Percentiles rank a stretch among this genome's conserved stretches.
These are phyloP conservation scores for Halcyon leucocephala DNA, from an alignment of 2,797 vertebrate species.

Conservation along the genomic window DNA sequence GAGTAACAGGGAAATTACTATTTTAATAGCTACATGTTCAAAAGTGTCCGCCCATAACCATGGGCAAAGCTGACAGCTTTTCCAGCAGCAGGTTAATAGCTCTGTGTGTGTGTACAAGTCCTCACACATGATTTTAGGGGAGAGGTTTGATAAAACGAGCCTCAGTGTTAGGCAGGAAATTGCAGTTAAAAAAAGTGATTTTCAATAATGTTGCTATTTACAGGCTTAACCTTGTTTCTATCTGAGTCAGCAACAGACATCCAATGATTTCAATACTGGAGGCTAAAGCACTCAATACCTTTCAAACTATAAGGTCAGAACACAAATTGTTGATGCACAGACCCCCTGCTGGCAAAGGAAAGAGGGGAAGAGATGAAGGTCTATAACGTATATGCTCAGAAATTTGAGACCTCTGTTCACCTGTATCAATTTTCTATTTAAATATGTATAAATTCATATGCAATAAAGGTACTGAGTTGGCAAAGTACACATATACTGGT, in stretches of 20 bases:
- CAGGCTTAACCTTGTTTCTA: conserved; percentile 55
- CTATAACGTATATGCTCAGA: rapidly evolving
- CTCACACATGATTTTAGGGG: not conserved
- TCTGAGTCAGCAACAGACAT: conserved; percentile 58
- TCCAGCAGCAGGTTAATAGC: rapidly evolving
- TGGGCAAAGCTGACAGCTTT: not conserved
- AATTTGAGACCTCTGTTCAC: not conserved
- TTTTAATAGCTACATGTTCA: conserved; percentile 15
- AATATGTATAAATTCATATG: not conserved
- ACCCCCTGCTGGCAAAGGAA: not conserved
- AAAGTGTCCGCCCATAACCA: not conserved
- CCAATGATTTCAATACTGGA: conserved; percentile 40
- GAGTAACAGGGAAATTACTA: not conserved
- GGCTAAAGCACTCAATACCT: conserved; percentile 58
- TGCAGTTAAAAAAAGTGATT: conserved; percentile 40
- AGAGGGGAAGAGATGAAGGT: not conserved
- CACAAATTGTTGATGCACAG: conserved; percentile 2
- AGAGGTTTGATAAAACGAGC: not conserved
- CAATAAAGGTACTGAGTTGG: not conserved
- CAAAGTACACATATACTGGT: not conserved
- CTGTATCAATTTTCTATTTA: not conserved
- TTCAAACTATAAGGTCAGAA: conserved; percentile 62
- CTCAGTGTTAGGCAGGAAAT: not conserved
- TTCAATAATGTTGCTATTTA: conserved; percentile 65
- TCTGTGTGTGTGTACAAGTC: not conserved